Evolutionary conservation across 2,888 invertebrate species (phyloP), one percentile per base, ranked within the genome.

Genomic region (Trichogramma evanescens): DNA sequence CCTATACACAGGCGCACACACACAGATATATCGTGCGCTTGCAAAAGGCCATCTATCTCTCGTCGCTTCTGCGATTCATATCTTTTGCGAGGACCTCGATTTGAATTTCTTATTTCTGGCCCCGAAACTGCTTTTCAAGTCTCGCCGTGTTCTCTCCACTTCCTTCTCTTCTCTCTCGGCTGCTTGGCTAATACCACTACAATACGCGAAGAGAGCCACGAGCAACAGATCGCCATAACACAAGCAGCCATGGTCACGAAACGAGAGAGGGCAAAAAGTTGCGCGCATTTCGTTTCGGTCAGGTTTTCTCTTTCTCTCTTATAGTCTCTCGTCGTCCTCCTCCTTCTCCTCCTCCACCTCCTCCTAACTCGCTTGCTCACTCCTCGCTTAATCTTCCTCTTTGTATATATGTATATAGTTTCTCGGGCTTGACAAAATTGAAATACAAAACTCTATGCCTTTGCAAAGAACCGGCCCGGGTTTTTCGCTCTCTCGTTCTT

Each of bases 61-160:
- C 54, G 13, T 13, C 13, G 13, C 13, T 13, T 13, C 13, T 13
- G 59, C 61, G 63, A 63, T 63, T 63, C 59, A 51, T 61, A 63
- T 63, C 63, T 63, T 50, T 51, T 52, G 8, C 39, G 50, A 51
- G 59, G 59, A 9, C 45, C 54, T 61, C 61, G 63, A 63, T 63
- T 63, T 63, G 59, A 63, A 63, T 63, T 63, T 63, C 61, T 63
- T 59, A 63, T 63, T 63, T 54, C 59, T 63, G 13, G 13, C 13
- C 52, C 60, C 63, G 58, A 57, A 61, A 59, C 42, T 49, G 13
- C 26, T 41, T 46, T 50, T 5, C 46, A 44, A 26, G 40, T 45
- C 40, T 57, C 45, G 5, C 6, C 6, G 13, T 13, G 13, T 9
- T 41, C 55, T 50, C 26, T 10, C 46, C 9, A 9, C 45, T 6